Base-by-base conservation (phyloP, 1,140 invertebrate genomes). In the Eufriesea mexicana region DNA sequence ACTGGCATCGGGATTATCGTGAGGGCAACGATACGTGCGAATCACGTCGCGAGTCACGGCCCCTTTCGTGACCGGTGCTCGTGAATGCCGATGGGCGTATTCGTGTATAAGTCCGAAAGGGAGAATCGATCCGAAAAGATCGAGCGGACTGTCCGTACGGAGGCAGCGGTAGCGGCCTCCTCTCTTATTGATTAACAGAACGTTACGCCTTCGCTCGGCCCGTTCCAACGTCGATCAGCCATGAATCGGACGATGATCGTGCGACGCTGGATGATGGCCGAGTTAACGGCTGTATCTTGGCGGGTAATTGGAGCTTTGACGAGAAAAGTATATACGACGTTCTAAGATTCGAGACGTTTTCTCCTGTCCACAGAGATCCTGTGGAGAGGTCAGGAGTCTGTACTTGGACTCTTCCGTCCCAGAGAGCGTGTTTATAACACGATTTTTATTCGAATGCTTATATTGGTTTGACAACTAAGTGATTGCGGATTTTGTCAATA, bases 1-100 rank as follows among this genome's bases (percentile, higher is more conserved):
- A 91, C 88, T 92, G 91, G 91, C 90, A 91, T 86, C 86, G 91
- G 90, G 91, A 92, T 91, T 91, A 92, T 89, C 86, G 89, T 83
- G 89, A 88, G 84, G 90, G 91, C 90, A 90, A 91, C 90, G 91
- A 92, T 92, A 92, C 90, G 91, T 91, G 91, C 91, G 91, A 92
- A 92, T 92, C 91, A 92, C 90, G 89, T 90, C 89, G 89, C 86
- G 86, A 89, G 88, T 86, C 88, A 89, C 90, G 91, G 89, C 90
- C 87, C 87, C 91, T 91, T 91, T 92, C 92, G 91, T 92, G 92
- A 92, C 91, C 91, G 89, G 89, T 85, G 91, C 91, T 92, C 92
- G 92, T 92, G 92, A 92, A 89, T 90, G 91, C 92, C 92, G 91
- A 92, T 92, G 92, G 91, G 91, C 91, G 92, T 92, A 91, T 89